Conservation (phyloP, 2,797 vertebrate genomes). For the Erithacus rubecula region DNA sequence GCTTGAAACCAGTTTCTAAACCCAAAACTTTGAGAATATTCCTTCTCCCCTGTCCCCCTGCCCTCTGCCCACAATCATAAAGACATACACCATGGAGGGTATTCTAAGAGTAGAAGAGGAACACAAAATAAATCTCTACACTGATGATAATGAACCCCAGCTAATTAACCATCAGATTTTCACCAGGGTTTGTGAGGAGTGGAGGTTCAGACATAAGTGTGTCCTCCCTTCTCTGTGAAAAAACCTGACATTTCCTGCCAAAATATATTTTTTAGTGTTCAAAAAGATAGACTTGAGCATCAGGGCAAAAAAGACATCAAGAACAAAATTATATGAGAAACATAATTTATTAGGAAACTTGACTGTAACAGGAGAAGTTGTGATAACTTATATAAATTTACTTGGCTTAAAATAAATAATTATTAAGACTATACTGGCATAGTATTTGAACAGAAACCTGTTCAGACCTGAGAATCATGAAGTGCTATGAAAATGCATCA, state of each 20-base stretch:
- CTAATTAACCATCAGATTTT: neutral
- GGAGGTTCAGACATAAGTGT: neutral
- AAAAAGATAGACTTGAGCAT: neutral
- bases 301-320: neutral
- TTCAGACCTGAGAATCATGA: neutral
- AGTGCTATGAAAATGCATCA: neutral
- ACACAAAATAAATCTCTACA: neutral
- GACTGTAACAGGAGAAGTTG: neutral
- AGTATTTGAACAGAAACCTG: neutral
- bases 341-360: slow-evolving; percentile 18
- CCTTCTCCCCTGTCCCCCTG: rapidly evolving
- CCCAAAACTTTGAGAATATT: neutral
- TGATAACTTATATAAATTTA: neutral
- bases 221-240: neutral
- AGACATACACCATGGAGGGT: rapidly evolving
- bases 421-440: neutral
- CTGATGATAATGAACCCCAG: neutral
- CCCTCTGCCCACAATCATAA: neutral
- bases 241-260: neutral
- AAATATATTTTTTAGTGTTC: neutral
- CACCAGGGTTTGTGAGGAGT: neutral
- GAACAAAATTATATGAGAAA: neutral
- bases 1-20: neutral
- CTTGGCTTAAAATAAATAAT: neutral
- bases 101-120: neutral